A percentile compares a stretch with the other conserved stretches of the same genome.
These are phyloP conservation scores for Pica pica DNA, from an alignment of 2,113 vertebrate genomes.

Conservation along the genomic window DNA sequence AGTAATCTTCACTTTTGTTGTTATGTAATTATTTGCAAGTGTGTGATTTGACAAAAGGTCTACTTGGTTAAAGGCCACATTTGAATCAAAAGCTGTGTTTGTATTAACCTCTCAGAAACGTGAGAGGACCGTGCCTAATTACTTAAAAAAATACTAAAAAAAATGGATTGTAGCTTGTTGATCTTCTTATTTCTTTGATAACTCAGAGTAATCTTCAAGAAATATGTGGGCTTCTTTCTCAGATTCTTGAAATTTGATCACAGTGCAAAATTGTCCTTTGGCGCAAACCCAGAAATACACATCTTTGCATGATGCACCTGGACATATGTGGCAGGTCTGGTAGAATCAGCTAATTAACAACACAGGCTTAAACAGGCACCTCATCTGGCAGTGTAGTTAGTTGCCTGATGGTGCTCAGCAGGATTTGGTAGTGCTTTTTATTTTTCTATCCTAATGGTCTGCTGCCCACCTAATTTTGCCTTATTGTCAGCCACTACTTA, in stretches of 20 bases:
- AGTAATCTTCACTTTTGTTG: conserved; percentile 61
- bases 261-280: conserved; percentile 79
- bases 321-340: conserved; percentile 81
- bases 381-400: conserved; percentile 85
- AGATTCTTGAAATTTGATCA: conserved; percentile 78
- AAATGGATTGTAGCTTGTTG: conserved; percentile 74
- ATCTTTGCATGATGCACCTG: conserved; percentile 84
- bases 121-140: conserved; percentile 77
- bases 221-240: conserved; percentile 73
- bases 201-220: conserved; percentile 76
- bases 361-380: conserved; percentile 88
- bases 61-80: conserved; percentile 64
- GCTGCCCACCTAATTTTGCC: conserved; percentile 88
- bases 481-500: conserved; percentile 88
- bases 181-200: conserved; percentile 77
- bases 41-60: conserved; percentile 61
- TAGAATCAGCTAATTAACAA: conserved; percentile 89
- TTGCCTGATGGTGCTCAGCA: conserved; percentile 87
- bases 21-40: conserved; percentile 69
- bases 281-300: conserved; percentile 74
- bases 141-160: conserved; percentile 61
- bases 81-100: conserved; percentile 68
- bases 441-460: conserved; percentile 86
- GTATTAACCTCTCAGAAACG: conserved; percentile 70
- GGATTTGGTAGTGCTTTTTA: conserved; percentile 85